Conservation (phyloP, 2,888 invertebrate genomes). For the Anthophora plumipes region DNA sequence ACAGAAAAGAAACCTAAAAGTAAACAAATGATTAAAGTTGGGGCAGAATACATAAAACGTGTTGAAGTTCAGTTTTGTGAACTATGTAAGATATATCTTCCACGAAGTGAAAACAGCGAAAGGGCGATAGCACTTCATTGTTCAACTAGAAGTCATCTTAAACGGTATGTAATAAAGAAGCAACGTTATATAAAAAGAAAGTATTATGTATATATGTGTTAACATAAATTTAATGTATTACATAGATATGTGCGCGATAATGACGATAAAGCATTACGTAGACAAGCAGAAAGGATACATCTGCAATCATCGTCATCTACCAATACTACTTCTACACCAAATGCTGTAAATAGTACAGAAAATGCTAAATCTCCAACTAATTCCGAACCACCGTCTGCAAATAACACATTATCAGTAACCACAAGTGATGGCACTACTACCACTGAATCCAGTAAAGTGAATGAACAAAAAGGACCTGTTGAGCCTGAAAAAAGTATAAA, state of each 20-base stretch:
- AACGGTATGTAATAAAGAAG: conserved; percentile 83
- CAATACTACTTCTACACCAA: conserved; percentile 68
- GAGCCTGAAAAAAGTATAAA: conserved; percentile 81
- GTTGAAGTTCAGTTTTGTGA: conserved; percentile 93
- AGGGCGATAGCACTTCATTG: conserved; percentile 90
- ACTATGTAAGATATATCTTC: conserved; percentile 91
- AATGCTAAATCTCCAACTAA: conserved; percentile 63
- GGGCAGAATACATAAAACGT: conserved; percentile 91
- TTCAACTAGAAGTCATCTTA: conserved; percentile 90
- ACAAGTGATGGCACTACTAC: conserved; percentile 49
- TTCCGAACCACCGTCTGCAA: conserved; percentile 64
- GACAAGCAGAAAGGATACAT: conserved; percentile 89
- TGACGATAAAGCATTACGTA: conserved; percentile 90
- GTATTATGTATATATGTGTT: background rate
- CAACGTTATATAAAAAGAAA: no score
- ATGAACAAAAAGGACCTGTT: conserved; percentile 60
- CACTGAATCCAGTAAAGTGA: conserved; percentile 81
- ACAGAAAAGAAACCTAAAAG: conserved; percentile 85
- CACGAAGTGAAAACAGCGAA: conserved; percentile 87
- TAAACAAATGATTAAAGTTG: conserved; percentile 90
- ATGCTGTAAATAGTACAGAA: conserved; percentile 68
- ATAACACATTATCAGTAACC: conserved; percentile 41
- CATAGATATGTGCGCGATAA: conserved; percentile 90
- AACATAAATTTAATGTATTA: conserved; percentile 6
- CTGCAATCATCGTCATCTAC: conserved; percentile 80